Evolutionary conservation across 2,888 invertebrate species (phyloP).

Genomic region (Poecilobothrus nobilitatus): DNA sequence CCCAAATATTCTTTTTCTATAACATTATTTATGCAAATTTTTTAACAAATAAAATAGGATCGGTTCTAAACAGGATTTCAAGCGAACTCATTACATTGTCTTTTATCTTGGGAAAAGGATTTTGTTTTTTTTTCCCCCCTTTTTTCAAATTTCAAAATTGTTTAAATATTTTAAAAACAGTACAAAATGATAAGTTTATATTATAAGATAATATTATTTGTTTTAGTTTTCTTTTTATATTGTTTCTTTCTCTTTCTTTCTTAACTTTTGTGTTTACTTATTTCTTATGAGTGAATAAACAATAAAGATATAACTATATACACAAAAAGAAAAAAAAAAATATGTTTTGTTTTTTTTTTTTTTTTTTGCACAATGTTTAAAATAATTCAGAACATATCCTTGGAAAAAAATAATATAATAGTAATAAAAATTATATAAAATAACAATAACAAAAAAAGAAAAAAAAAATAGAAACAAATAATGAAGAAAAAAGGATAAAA

Average conservation of each 20-base stretch:
- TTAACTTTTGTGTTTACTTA: too few relatives aligned
- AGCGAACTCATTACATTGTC: neutral
- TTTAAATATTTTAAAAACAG: neutral
- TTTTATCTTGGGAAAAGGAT: neutral
- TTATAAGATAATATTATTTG: neutral
- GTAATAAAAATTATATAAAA: neutral
- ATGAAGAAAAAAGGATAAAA: neutral
- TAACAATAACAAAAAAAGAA: too few relatives aligned
- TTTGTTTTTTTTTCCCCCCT: too few relatives aligned
- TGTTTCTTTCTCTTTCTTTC: neutral
- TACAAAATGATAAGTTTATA: neutral
- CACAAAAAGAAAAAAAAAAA: neutral
- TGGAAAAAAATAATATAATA: neutral
- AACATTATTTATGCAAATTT: too few relatives aligned
- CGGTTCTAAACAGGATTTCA: neutral
- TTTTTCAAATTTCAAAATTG: too few relatives aligned
- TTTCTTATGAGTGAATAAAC: too few relatives aligned
- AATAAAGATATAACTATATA: neutral
- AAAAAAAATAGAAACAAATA: neutral
- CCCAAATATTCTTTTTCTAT: too few relatives aligned
- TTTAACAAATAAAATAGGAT: too few relatives aligned
- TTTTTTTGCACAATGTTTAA: neutral
- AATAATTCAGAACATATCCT: slow-evolving; percentile 1
- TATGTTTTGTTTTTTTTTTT: neutral
- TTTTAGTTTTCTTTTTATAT: neutral